Evolutionary conservation across 1,140 invertebrate species (phyloP), one percentile per base, ranked within the genome.

Genomic region (Paraescarpia echinospica): DNA sequence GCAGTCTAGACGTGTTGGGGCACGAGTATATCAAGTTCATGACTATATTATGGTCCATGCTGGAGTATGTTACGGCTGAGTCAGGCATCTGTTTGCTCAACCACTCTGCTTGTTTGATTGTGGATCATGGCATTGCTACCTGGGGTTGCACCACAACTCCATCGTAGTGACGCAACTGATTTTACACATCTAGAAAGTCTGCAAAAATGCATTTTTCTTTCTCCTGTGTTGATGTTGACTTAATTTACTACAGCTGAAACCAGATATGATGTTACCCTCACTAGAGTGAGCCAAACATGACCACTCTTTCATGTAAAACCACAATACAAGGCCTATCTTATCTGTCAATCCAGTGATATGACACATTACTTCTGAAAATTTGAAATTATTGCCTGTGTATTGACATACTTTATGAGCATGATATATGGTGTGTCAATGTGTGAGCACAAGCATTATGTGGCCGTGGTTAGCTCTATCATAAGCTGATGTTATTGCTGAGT

Each of bases 401-500:
- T 77, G 59, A 77, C 59, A 77, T 27, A 27, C 59, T 27, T 18
- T 6, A 27, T 77, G 18, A 41, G 18, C 8, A 77, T 77, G 59
- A 77, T 4, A 77, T 77, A 77, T 18, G 8, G 2, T 77, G 59
- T 77, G 59, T 77, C 59, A 77, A 27, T 77, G 14, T 27, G 8
- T 77, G 27, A 77, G 59, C 59, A 77, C 59, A 18, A 27, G 1
- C 27, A 77, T 77, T 77, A 12, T 77, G 59, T 77, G 59, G 27
- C 4, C 2, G 12, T 77, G 59, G 59, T 18, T 27, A 77, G 22
- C 59, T 77, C 8, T 18, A 77, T 77, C 59, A 77, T 77, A 77
- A 77, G 59, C 59, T 77, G 59, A 77, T 77, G 59, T 77, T 77
- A 77, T 77, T 77, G 59, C 59, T 77, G 59, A 77, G 59, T 77